Base-by-base conservation (phyloP, 1,140 invertebrate genomes). In the Procambarus virginalis region DNA sequence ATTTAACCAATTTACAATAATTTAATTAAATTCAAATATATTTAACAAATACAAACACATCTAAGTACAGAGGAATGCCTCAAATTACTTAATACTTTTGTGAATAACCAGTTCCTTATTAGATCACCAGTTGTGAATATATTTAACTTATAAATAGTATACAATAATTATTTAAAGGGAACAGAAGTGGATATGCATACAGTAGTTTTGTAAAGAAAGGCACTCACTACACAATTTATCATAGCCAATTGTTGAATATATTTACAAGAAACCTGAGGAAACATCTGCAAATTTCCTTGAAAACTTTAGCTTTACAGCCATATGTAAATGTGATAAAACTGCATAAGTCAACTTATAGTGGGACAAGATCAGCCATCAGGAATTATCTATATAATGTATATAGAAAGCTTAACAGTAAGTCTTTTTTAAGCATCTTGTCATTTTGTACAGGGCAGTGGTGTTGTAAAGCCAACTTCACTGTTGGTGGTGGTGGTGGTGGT, bases 251-350 rank as follows among this genome's bases (percentile, higher is more conserved):
- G 64, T 64, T 48, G n/a, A 68, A 80, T 12, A 58, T 88, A 88
- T 88, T 68, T 88, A 88, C 86, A 88, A 82, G 48, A 80, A 88
- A 88, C 86, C 86, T 88, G 86, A 88, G 86, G 86, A 88, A 88
- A 75, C 68, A 70, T 64, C 81, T 73, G 64, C 60, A 70, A 84
- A 84, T 70, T 84, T 84, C 82, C 82, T 70, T 70, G 68, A 73
- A 84, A 34, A 6, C 73, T 70, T 84, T 84, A 68, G 46, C 81
- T 83, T 83, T 84, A 84, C 82, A 84, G 82, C 68, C 73, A 49
- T 48, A 68, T 22, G 17, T 84, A 73, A 46, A 84, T 73, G 73
- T 68, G 68, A 84, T 84, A 84, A 84, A 70, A 84, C 82, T 84
- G 60, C 68, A 70, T n/a, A 84, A 68, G 68, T 84, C 60, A 70